Evolutionary conservation across 2,888 invertebrate genomes (phyloP).

Genomic region (Morinoia aosen): DNA sequence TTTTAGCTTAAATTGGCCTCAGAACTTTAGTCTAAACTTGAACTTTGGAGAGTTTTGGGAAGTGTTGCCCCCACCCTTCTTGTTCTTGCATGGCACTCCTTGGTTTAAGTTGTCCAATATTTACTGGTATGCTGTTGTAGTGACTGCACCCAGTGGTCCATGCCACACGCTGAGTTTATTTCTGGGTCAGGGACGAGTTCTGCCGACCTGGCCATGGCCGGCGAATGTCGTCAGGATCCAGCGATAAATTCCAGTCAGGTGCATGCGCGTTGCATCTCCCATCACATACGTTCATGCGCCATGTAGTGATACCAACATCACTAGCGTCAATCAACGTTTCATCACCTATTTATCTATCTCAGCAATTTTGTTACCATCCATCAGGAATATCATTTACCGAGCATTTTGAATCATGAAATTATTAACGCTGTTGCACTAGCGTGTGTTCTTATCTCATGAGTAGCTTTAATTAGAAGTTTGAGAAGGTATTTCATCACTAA

Average conservation of each 20-base stretch:
- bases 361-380: not conserved
- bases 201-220: not conserved
- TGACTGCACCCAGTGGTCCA: not conserved
- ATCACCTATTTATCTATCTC: not conserved
- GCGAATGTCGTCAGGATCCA: not conserved
- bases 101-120: not conserved
- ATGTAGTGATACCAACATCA: not conserved
- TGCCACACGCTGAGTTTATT: not conserved
- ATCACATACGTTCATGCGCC: not conserved
- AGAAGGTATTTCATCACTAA: no score
- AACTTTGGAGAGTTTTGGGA: not conserved
- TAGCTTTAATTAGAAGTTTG: no score
- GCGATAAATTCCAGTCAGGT: not conserved
- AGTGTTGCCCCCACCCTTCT: not conserved
- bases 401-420: no score
- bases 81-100: slow-evolving; percentile 3
- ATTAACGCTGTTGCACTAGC: no score
- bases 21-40: not conserved
- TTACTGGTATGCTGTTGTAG: not conserved
- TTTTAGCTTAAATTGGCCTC: not conserved
- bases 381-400: no score
- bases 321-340: not conserved
- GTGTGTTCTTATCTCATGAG: no score
- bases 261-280: not conserved
- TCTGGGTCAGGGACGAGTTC: not conserved